These are phyloP conservation scores for Loris lydekkerianus DNA, from an alignment of 2,797 vertebrate genomes.

Conservation along the genomic window DNA sequence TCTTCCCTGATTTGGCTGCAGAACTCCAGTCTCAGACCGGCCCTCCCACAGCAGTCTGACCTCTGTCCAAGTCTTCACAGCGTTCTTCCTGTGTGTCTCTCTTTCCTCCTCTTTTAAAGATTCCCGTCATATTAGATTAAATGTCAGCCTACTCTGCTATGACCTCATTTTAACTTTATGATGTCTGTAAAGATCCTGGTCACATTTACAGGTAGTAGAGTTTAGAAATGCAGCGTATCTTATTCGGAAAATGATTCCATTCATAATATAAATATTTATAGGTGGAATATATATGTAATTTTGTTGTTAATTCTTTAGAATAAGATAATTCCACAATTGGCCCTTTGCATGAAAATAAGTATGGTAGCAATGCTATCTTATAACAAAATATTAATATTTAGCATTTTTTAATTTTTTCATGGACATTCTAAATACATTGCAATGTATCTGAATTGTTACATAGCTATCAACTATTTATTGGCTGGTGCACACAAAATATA, in stretches of 20 bases:
- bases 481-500: background rate
- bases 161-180: background rate
- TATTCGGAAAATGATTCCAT: background rate
- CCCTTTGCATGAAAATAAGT: background rate
- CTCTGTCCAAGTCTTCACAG: background rate
- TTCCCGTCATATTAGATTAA: background rate
- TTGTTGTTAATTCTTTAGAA: background rate
- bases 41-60: background rate
- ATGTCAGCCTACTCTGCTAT: background rate
- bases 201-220: background rate
- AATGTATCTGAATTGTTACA: background rate
- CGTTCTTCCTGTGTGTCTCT: background rate
- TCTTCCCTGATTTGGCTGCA: background rate
- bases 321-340: background rate
- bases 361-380: background rate
- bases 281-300: background rate
- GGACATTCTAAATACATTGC: background rate
- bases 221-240: background rate
- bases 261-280: background rate
- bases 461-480: background rate
- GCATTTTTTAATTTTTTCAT: background rate
- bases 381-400: constrained; percentile 8
- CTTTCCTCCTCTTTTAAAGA: background rate
- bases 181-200: background rate
- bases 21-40: background rate